Evolutionary conservation across 2,797 vertebrate genomes (phyloP), one percentile per base, ranked within the genome.

Genomic region (Cebuella pygmaea): DNA sequence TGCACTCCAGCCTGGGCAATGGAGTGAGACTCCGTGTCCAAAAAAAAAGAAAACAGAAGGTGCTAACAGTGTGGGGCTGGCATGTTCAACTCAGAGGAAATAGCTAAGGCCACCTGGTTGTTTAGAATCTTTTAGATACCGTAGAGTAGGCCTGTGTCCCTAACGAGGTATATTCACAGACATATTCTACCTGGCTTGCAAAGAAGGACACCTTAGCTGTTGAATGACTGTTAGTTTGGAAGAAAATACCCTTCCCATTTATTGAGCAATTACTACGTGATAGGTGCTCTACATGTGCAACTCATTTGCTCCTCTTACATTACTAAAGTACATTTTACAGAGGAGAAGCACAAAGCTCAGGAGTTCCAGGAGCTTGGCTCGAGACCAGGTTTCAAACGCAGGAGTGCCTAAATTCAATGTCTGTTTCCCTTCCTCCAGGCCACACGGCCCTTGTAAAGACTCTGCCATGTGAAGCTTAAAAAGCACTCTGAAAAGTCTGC

Each of bases 61-160:
- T 12, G 19, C 26, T 36, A 11, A 36, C 22, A n/a, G 2, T 3
- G 0, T 10, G 14, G 46, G 22, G 2, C 10, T 83, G 14, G 1
- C 12, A 2, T 5, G n/a, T 74, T 48, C 46, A 41, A 15, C 59
- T 76, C 64, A 26, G n/a, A 88, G 8, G 20, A 20, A 1, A 1
- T 2, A 39, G 7, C 24, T 14, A 10, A 46, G 78, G 9, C 46
- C 12, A 19, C n/a, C 61, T 0, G 9, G 46, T 57, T 86, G 12
- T 48, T 11, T 0, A 24, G 44, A 14, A 3, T 24, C 8, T 39
- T 7, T 0, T 14, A n/a, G 22, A 46, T 19, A 64, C 33, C 1
- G 7, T 1, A 36, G 19, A 15, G n/a, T 26, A 33, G 1, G 1
- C 17, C 61, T 80, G 46, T 27, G 41, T 33, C 33, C 30, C 55